A percentile compares a stretch with the other conserved stretches of the same genome.
These are phyloP conservation scores for Mormoops blainvillei DNA, from an alignment of 2,113 vertebrate genomes.

Conservation along the genomic window DNA sequence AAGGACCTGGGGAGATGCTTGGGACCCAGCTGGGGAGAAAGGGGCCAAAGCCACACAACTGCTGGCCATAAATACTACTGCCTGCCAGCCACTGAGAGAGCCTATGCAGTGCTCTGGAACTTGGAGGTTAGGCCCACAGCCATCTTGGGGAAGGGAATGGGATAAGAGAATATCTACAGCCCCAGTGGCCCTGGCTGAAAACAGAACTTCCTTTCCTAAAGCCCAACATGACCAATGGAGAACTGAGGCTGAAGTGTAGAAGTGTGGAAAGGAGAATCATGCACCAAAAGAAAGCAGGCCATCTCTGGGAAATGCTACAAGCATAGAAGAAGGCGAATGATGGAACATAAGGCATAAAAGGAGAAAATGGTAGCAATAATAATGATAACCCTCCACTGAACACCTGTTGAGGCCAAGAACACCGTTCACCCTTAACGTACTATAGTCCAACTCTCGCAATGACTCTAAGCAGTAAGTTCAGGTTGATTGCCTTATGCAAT, in stretches of 20 bases:
- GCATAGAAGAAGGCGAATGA: background rate
- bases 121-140: background rate
- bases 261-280: background rate
- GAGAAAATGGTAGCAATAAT: background rate
- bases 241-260: background rate
- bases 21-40: background rate
- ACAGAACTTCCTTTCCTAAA: background rate
- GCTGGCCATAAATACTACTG: too few relatives aligned
- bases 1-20: background rate
- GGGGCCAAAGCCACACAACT: background rate
- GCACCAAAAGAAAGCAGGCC: too few relatives aligned
- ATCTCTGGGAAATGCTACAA: rapidly evolving
- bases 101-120: background rate
- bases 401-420: background rate
- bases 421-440: background rate
- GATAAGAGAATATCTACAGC: background rate
- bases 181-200: background rate
- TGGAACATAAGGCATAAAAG: background rate
- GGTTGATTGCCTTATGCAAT: background rate
- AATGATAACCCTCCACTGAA: background rate
- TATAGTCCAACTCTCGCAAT: background rate
- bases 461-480: background rate
- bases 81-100: background rate
- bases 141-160: background rate
- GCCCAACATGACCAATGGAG: background rate